These are phyloP conservation scores for Idris sp. DNA, from an alignment of 1,140 invertebrate genomes.

Conservation along the genomic window DNA sequence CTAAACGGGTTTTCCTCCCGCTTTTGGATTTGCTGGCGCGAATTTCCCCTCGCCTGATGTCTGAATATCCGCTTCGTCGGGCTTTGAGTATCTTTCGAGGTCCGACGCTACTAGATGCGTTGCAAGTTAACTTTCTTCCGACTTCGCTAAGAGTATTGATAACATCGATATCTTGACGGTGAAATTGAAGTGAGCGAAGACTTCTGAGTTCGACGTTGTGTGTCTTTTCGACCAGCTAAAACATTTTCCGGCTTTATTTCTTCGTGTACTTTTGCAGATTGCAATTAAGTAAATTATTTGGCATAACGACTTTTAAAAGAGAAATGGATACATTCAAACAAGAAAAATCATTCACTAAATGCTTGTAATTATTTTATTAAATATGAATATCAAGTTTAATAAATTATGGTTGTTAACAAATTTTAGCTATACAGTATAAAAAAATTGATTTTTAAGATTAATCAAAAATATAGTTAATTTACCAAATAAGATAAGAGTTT, in stretches of 20 bases:
- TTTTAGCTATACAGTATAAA: no score
- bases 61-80: constrained; percentile 40
- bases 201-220: constrained; percentile 22
- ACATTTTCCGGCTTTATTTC: constrained; percentile 29
- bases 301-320: constrained; percentile 2
- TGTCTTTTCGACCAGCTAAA: constrained; percentile 46
- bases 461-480: no score
- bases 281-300: constrained; percentile 53
- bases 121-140: constrained; percentile 53
- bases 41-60: background rate
- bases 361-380: no score
- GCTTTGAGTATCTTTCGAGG: constrained; percentile 45
- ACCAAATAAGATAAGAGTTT: no score
- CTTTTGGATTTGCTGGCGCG: constrained; percentile 20
- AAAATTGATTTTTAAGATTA: no score
- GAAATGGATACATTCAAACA: no score
- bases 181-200: constrained; percentile 39
- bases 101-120: constrained; percentile 35
- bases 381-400: no score
- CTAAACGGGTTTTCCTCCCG: constrained; percentile 54
- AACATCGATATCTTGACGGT: constrained; percentile 40
- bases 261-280: constrained; percentile 38
- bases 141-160: constrained; percentile 48
- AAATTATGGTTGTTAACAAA: no score
- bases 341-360: no score